These are phyloP conservation scores for Pandemis heparana DNA, from an alignment of 2,888 invertebrate genomes.

Conservation along the genomic window DNA sequence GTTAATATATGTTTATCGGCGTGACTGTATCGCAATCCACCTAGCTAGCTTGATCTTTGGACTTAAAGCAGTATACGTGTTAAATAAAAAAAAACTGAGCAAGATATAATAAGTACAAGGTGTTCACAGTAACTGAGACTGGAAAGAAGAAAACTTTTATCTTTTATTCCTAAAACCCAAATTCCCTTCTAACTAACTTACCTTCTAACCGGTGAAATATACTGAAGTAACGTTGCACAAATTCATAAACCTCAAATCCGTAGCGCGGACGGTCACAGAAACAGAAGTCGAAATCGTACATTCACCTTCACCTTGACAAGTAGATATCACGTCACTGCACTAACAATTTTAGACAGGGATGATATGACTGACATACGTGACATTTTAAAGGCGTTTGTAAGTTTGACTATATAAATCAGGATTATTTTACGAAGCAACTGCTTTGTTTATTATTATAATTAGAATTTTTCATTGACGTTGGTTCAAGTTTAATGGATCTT, in stretches of 20 bases:
- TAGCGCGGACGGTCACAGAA: constrained; percentile 26
- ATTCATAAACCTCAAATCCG: constrained; percentile 31
- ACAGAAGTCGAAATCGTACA: constrained; percentile 13
- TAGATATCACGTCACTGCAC: constrained; percentile 16
- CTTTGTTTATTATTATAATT: no score
- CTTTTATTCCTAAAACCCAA: background rate
- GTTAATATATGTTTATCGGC: background rate
- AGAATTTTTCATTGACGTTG: no score
- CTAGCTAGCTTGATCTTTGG: background rate
- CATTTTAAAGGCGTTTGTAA: constrained; percentile 16
- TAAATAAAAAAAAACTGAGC: background rate
- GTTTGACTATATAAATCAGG: background rate
- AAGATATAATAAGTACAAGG: background rate
- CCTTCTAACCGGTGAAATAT: constrained; percentile 26
- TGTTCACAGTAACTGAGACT: background rate
- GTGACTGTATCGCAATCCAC: background rate
- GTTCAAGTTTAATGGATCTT: no score
- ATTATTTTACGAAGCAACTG: no score
- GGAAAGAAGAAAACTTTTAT: background rate
- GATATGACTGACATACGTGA: background rate
- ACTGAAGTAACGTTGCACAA: constrained; percentile 20
- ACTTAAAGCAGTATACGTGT: background rate
- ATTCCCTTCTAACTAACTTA: constrained; percentile 12
- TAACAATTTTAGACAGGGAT: background rate
- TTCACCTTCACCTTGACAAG: constrained; percentile 42